Base-by-base conservation (phyloP, 2,888 invertebrate genomes). In the Eustalomyia histrio region DNA sequence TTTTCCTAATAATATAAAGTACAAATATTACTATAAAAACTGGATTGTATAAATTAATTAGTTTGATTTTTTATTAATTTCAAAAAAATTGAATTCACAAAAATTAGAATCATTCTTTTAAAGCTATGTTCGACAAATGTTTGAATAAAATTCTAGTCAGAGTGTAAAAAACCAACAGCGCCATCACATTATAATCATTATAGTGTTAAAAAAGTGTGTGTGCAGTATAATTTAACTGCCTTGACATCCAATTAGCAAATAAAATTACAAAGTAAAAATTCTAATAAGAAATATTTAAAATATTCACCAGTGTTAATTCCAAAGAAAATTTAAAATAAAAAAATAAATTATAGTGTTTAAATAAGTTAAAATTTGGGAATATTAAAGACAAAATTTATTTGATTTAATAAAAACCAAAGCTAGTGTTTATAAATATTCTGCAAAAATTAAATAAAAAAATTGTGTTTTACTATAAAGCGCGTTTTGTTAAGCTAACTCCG, bases 141-240 rank as follows among this genome's bases (percentile, higher is more conserved):
- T 47, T 17, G 24, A 63, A 52, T 9, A 33, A 65, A 65, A 69
- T 33, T 24, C 18, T 18, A 16, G 39, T 21, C 9, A 10, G 12
- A 35, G 7, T 35, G 43, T 47, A 47, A 47, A 47, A n/a, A n/a
- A 47, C 52, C 64, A 61, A 2, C 47, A 39, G 47, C n/a, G 55
- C 61, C 47, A 24, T n/a, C 21, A 10, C 63, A 14, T n/a, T n/a
- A 47, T 16, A 12, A 47, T 47, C 43, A n/a, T 47, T 47, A n/a
- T n/a, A 47, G n/a, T 2, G 14, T 12, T 47, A 47, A n/a, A 6
- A 53, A 52, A 71, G 21, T 52, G 16, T 21, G 43, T 50, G 16
- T 47, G 55, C 47, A 16, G 43, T 5, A n/a, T 47, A 39, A 71
- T 52, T 60, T 52, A 71, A 35, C 52, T 52, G 47, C 53, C 53